These are phyloP conservation scores for Mus musculus DNA, from an alignment of 2,113 vertebrate genomes.

Conservation along the genomic window GRCm39 chr1:76124501-76125000, in stretches of 20 bases:
- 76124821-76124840: not conserved
- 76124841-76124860: not conserved
- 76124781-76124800: constrained; percentile 5
- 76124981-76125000: no score
- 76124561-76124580: not conserved
- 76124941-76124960: not conserved
- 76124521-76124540: not conserved
- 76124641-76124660: constrained; percentile 45
- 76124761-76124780: not conserved
- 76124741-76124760: no score
- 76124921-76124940: not conserved
- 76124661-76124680: constrained; percentile 6
- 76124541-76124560: constrained; percentile 35
- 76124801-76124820: not conserved
- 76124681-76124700: not conserved
- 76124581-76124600: not conserved
- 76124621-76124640: not conserved
- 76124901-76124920: not conserved
- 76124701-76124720: not conserved
- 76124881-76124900: not conserved
- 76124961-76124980: not conserved
- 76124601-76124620: not conserved
- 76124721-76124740: not conserved
- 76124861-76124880: not conserved
- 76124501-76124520: constrained; percentile 7